Evolutionary conservation across 2,113 vertebrate species (phyloP), one percentile per base, ranked within the genome.

Genomic region (Nyctibius bracteatus): DNA sequence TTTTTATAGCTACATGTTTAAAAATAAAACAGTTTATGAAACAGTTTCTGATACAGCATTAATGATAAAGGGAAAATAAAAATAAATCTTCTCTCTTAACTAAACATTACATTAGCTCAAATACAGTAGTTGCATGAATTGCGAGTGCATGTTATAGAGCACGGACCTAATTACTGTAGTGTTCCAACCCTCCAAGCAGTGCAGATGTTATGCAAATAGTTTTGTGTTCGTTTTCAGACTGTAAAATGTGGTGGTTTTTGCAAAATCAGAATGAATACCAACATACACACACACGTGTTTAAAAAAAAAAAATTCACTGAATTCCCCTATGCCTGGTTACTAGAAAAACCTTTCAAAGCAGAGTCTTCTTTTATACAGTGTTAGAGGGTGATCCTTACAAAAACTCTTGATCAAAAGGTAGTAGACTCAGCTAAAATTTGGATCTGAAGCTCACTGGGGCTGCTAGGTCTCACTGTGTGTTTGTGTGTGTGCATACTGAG

Each of bases 161-260:
- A 88, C 44, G 33, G 58, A 95, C 68, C 89, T 97, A 97, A 98
- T 96, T 97, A 77, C 92, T 95, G 74, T 89, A 93, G 81, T 81
- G 74, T 86, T 97, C 84, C 90, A 97, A 25, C 74, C 81, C 96
- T 97, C 88, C 86, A 94, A 97, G 97, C 94, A 97, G 91, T 97
- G 86, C 97, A 98, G 98, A 97, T 97, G 96, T 94, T 98, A 97
- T 95, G 96, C 94, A 97, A 98, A 98, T 97, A 66, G 25, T 82
- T 95, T 93, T 94, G 82, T 91, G 51, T 71, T 97, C 84, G 90
- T 97, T 97, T 97, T 94, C 74, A 96, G 95, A 87, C 84, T 95
- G 89, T 71, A 97, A 97, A 96, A 95, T 93, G 79, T 72, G 58
- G 73, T 86, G 44, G 19, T 49, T 97, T 97, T 90, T 97, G 72